Evolutionary conservation across 35 echinoderm and acorn worm genomes (phyloP).

Genomic region (Strongylocentrotus purpuratus): DNA sequence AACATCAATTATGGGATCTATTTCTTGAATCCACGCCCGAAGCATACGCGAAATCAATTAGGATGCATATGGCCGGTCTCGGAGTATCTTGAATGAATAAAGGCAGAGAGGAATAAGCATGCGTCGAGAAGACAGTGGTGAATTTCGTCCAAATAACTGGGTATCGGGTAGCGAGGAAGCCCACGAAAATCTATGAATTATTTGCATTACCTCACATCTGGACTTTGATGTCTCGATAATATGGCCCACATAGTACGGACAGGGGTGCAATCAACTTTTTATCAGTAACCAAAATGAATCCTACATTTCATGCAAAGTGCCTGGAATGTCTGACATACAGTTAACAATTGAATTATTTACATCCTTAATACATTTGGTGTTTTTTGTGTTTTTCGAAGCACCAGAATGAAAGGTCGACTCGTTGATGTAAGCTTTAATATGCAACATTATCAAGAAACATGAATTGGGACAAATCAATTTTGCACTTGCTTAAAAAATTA

Average conservation of each 20-base stretch:
- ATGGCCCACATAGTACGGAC: not conserved
- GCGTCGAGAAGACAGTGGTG: not conserved
- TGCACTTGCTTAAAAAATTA: too few species aligned
- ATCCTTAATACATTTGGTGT: too few species aligned
- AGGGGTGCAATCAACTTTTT: not conserved
- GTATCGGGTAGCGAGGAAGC: not conserved
- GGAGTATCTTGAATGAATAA: not conserved
- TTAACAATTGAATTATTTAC: too few species aligned
- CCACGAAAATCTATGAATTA: not conserved
- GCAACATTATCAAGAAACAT: too few species aligned
- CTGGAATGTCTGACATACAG: too few species aligned
- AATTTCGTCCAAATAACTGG: not conserved
- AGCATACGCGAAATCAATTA: constrained; percentile 3
- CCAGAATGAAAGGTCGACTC: too few species aligned
- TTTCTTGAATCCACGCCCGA: not conserved
- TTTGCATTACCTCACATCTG: not conserved
- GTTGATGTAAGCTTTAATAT: too few species aligned
- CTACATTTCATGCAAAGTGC: too few species aligned
- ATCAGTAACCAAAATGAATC: too few species aligned
- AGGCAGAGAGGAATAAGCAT: not conserved
- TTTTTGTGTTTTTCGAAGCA: too few species aligned
- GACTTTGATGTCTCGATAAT: not conserved
- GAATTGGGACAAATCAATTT: too few species aligned
- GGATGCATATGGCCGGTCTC: not conserved
- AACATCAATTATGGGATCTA: not conserved